These are phyloP conservation scores for Diplodus puntazzo DNA, from an alignment of 2,797 vertebrate species.

Conservation along the genomic window DNA sequence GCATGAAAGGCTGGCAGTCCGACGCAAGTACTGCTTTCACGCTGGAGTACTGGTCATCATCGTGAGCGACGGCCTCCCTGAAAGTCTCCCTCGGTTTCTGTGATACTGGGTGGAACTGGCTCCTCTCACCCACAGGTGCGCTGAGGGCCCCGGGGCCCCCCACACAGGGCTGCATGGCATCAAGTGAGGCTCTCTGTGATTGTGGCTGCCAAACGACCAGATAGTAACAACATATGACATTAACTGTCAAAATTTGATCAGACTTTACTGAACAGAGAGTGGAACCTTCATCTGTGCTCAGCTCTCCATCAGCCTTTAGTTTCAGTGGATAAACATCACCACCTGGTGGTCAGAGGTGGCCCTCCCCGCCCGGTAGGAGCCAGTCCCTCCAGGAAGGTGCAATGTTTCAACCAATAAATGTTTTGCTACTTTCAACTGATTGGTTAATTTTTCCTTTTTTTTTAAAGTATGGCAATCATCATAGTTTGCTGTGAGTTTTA, in stretches of 20 bases:
- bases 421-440: too few relatives aligned
- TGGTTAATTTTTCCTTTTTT: too few relatives aligned
- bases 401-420: too few relatives aligned
- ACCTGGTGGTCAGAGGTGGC: slow-evolving; percentile 53
- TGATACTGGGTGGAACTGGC: not conserved
- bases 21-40: not conserved
- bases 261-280: not conserved
- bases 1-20: not conserved
- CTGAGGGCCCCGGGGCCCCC: not conserved
- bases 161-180: too few relatives aligned
- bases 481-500: too few relatives aligned
- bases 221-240: not conserved
- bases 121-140: not conserved
- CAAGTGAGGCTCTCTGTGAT: not conserved
- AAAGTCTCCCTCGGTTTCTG: not conserved
- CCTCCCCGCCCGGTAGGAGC: too few relatives aligned
- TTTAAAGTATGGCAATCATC: too few relatives aligned
- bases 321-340: slow-evolving; percentile 26
- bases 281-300: too few relatives aligned
- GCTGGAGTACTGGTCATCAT: slow-evolving; percentile 1
- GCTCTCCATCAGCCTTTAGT: fast-evolving
- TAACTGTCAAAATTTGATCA: not conserved
- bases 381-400: too few relatives aligned
- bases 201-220: not conserved
- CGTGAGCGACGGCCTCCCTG: not conserved